Base-by-base conservation (phyloP, 2,888 invertebrate species). In the Latrodectus elegans region DNA sequence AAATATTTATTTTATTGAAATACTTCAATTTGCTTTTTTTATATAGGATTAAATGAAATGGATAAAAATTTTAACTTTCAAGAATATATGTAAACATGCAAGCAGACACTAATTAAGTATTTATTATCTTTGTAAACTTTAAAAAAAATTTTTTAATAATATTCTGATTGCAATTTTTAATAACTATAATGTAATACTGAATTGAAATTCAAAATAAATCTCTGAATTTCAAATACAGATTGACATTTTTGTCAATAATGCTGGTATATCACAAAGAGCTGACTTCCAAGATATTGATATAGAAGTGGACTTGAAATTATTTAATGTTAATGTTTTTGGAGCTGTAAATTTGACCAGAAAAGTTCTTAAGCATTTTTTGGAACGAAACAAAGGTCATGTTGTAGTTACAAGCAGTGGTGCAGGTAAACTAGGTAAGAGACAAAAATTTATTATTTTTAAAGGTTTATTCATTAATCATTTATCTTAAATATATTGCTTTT, bases 171-270 rank as follows among this genome's bases (percentile, higher is more conserved):
- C 38, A 38, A 38, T 38, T 38, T 22, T 22, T 22, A 22, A 22
- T 38, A 38, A 38, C 38, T 38, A 1, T 22, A 38, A 38, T 38
- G 6, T 38, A 38, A 6, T 38, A 6, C 38, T 38, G 38, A 38
- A 38, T 38, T 38, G 38, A 38, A 38, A 22, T 22, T 22, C 22
- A 22, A 22, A 22, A 38, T 38, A 38, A 38, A 38, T 38, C 38
- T 38, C 4, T 6, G 6, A 6, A 4, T 26, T 26, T 60, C 65
- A 49, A 26, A 72, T 80, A 38, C 92, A 94, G 93, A 92, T 97
- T 68, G 96, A 97, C 91, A 94, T 96, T 84, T 93, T 97, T 64
- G 94, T 97, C 0, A 96, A 95, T 91, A 97, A 97, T 92, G 96
- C 96, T 1, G 96, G 96, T 0, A 92, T 96, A 81, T 95, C 95